These are phyloP conservation scores for Plecotus auritus DNA, from an alignment of 2,113 vertebrate species.

Conservation along the genomic window DNA sequence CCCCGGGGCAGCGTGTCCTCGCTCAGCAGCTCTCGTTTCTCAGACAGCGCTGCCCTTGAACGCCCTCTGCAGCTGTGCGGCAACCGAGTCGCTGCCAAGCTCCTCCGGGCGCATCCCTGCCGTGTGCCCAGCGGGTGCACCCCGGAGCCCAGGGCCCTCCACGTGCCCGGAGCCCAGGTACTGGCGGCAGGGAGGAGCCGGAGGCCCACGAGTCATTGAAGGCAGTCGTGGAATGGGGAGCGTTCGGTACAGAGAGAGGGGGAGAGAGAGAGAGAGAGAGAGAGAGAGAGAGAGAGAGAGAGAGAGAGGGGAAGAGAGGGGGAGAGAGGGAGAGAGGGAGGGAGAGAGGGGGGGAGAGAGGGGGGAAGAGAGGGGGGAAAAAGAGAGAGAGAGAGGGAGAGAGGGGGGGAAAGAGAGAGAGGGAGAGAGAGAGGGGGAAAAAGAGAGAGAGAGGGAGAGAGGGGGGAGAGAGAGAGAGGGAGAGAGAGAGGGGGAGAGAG, in stretches of 20 bases:
- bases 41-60: conserved; percentile 77
- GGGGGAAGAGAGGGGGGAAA: too few species aligned
- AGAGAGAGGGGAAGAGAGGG: not conserved
- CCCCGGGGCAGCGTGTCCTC: too few species aligned
- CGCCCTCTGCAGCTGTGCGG: conserved; percentile 82
- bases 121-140: conserved; percentile 46
- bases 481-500: not conserved
- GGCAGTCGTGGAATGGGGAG: not conserved
- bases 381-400: not conserved
- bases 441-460: not conserved
- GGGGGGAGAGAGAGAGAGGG: not conserved
- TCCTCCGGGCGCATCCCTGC: conserved; percentile 68
- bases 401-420: not conserved
- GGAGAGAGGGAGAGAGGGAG: not conserved
- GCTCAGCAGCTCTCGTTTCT: conserved; percentile 76
- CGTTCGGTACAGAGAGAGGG: not conserved
- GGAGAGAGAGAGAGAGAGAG: not conserved
- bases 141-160: conserved; percentile 51
- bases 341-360: not conserved
- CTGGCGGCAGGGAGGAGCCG: not conserved
- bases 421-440: not conserved
- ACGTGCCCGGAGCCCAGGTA: not conserved
- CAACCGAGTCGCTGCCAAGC: conserved; percentile 77
- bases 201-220: not conserved
- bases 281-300: too few species aligned